Evolutionary conservation across 2,888 invertebrate species (phyloP).

Genomic region (Bimastos eiseni): DNA sequence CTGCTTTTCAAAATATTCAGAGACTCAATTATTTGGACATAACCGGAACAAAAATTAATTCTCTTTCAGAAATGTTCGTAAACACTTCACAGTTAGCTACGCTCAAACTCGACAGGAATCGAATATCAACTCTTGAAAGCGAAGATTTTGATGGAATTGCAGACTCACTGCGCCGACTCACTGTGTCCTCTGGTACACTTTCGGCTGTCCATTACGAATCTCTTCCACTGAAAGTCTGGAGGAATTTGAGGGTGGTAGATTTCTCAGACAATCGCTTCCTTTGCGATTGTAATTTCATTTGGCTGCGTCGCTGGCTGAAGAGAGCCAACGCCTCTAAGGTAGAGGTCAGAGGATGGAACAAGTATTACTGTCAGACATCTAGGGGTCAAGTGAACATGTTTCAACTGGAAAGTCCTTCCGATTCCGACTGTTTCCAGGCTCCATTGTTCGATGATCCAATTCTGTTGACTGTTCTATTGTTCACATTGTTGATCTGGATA

Average conservation of each 20-base stretch:
- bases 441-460: not conserved
- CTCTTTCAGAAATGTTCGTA: not conserved
- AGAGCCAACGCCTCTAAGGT: not conserved
- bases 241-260: conserved; percentile 60
- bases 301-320: conserved; percentile 43
- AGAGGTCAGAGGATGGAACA: not conserved
- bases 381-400: not conserved
- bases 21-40: not conserved
- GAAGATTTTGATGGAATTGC: not conserved
- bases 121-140: not conserved
- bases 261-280: conserved; percentile 68
- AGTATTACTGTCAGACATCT: not conserved
- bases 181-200: not conserved
- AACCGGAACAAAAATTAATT: not conserved
- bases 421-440: not conserved
- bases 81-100: not conserved
- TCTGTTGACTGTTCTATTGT: conserved; percentile 3
- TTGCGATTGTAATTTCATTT: conserved; percentile 67
- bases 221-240: not conserved
- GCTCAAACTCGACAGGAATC: not conserved
- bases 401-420: not conserved
- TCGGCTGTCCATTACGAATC: not conserved
- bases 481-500: conserved; percentile 30
- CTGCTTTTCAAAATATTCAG: not conserved
- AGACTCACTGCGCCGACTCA: not conserved